phyloP scores from a whole-genome alignment of 1,140 invertebrate species.

The Trachelipus rathkii region DNA sequence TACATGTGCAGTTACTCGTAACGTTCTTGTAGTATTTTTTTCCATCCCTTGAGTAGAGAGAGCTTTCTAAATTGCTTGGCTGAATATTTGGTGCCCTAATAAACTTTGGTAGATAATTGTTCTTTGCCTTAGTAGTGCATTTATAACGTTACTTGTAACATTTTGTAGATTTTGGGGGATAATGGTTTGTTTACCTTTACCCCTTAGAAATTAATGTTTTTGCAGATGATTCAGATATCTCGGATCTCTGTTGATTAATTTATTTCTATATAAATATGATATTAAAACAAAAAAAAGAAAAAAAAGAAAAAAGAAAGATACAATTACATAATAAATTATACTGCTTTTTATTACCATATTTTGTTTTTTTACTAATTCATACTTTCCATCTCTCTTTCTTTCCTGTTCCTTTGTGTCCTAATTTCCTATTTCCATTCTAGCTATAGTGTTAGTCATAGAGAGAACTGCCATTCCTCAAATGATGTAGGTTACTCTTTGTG shows the following conservation, averaged over 20 bases:
- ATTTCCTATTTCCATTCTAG: constrained; percentile 8
- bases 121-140: too few relatives aligned
- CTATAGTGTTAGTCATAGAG: constrained; percentile 4
- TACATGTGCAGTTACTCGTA: too few relatives aligned
- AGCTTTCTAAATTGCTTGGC: too few relatives aligned
- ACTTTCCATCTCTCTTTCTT: constrained; percentile 19
- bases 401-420: constrained; percentile 12
- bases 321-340: constrained; percentile 9
- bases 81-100: too few relatives aligned
- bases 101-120: too few relatives aligned
- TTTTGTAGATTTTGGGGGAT: too few relatives aligned
- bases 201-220: too few relatives aligned
- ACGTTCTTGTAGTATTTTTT: too few relatives aligned
- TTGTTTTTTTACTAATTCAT: constrained; percentile 16
- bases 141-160: too few relatives aligned
- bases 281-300: neutral
- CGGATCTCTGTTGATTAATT: neutral
- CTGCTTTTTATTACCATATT: constrained; percentile 6
- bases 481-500: constrained; percentile 12
- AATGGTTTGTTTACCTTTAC: too few relatives aligned
- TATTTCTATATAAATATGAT: neutral
- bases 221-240: neutral
- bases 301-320: neutral
- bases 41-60: too few relatives aligned
- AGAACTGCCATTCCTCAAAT: neutral